Percentiles rank a stretch among this genome's conserved stretches.
phyloP scores from a whole-genome alignment of 2,888 invertebrate species.

The Pachycephus smyrnensis region DNA sequence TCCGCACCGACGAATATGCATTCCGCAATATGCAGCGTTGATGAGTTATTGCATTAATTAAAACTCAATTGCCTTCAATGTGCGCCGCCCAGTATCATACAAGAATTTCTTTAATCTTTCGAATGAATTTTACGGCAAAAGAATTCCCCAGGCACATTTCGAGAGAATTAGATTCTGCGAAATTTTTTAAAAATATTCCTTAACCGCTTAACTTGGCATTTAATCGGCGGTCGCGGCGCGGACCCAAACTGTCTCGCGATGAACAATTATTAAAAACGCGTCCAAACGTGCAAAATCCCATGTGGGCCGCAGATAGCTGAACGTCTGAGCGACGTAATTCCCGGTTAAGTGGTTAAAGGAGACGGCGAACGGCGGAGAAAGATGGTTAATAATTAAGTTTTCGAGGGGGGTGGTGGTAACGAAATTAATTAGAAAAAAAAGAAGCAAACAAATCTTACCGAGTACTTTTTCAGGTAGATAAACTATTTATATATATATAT shows the following conservation, averaged over 20 bases:
- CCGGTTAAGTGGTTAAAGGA: too few species aligned
- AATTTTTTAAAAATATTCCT: not conserved
- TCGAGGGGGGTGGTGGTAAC: not conserved
- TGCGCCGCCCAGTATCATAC: not conserved
- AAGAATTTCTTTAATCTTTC: not conserved
- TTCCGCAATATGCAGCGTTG: not conserved
- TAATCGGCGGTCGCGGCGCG: too few species aligned
- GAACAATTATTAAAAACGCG: too few species aligned
- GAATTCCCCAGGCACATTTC: not conserved
- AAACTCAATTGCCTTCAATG: not conserved
- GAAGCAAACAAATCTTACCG: too few species aligned
- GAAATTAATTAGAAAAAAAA: too few species aligned
- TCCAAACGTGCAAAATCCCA: too few species aligned
- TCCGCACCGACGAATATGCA: not conserved
- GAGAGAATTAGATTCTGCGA: not conserved
- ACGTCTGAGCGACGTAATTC: too few species aligned
- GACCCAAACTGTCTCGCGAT: too few species aligned
- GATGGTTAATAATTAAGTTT: not conserved
- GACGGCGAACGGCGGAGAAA: not conserved
- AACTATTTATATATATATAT: not conserved
- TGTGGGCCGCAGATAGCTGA: too few species aligned
- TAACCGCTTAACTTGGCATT: too few species aligned
- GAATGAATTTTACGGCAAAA: not conserved
- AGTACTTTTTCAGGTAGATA: too few species aligned
- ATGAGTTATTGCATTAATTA: not conserved